Percentiles rank a stretch among this genome's conserved stretches.
These are phyloP conservation scores for Carassius auratus DNA, from an alignment of 2,113 vertebrate genomes.

Conservation along the genomic window DNA sequence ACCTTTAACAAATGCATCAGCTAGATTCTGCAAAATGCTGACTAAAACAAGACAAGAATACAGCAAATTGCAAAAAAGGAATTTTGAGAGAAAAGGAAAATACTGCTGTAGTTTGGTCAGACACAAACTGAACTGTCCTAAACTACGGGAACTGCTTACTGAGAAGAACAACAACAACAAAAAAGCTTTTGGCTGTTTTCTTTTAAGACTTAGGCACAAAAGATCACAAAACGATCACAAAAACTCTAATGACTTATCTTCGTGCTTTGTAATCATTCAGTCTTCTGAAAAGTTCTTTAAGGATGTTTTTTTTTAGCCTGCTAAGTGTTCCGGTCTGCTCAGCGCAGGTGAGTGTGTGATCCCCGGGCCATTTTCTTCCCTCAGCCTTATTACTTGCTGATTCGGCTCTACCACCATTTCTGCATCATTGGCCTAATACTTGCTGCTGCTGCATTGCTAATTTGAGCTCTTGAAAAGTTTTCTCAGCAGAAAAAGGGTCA, in stretches of 20 bases:
- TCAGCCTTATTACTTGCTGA: slow-evolving; percentile 58
- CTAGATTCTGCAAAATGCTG: neutral
- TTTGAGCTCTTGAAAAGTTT: slow-evolving; percentile 55
- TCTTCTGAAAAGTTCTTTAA: neutral
- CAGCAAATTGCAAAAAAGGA: neutral
- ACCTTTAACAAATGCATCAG: neutral
- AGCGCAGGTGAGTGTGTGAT: slow-evolving; percentile 33
- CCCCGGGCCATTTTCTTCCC: slow-evolving; percentile 43
- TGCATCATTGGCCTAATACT: slow-evolving; percentile 62
- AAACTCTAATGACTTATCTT: neutral
- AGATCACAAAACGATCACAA: neutral
- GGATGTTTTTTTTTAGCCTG: slow-evolving; percentile 16
- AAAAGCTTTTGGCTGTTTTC: neutral
- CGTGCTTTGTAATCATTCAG: neutral
- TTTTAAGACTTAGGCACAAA: neutral
- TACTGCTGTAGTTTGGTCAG: neutral
- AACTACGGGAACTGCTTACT: slow-evolving; percentile 5
- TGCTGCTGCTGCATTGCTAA: slow-evolving; percentile 56
- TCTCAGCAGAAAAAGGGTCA: slow-evolving; percentile 43
- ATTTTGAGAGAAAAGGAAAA: neutral
- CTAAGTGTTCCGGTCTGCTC: slow-evolving; percentile 21
- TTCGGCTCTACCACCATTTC: slow-evolving; percentile 63
- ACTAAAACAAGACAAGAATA: neutral
- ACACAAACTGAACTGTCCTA: neutral
- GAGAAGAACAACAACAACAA: neutral